Evolutionary conservation across 64 coral and sea anemone genomes (phyloP).

Genomic region (Orbicella faveolata): DNA sequence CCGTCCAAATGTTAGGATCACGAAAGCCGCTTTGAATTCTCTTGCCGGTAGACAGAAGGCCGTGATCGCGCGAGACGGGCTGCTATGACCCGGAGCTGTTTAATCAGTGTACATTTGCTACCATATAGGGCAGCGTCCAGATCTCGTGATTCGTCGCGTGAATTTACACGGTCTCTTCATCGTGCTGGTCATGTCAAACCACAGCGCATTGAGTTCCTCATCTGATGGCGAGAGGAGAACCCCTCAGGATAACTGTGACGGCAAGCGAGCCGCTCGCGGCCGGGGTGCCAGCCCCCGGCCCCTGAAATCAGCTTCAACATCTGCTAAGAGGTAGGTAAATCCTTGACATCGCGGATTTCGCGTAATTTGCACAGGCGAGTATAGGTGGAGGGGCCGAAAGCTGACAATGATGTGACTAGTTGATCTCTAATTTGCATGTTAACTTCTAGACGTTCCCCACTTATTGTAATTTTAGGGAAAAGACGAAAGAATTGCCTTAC

Average conservation of each 20-base stretch:
- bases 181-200: constrained; percentile 6
- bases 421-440: constrained; percentile 57
- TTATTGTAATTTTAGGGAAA: neutral
- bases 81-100: neutral
- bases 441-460: neutral
- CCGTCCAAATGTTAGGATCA: neutral
- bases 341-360: neutral
- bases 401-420: neutral
- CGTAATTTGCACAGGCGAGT: neutral
- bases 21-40: neutral
- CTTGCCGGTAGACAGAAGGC: too few species aligned
- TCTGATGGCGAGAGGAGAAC: constrained; percentile 11
- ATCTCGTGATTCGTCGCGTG: neutral
- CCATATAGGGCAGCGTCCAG: neutral
- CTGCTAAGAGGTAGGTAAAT: constrained; percentile 9
- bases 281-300: neutral
- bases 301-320: neutral
- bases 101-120: neutral
- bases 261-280: constrained; percentile 1
- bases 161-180: neutral
- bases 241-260: neutral
- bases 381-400: neutral
- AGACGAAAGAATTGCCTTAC: neutral
- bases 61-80: neutral
- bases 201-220: neutral